phyloP scores from a whole-genome alignment of 1,140 invertebrate genomes.

The Octopus bimaculoides region DNA sequence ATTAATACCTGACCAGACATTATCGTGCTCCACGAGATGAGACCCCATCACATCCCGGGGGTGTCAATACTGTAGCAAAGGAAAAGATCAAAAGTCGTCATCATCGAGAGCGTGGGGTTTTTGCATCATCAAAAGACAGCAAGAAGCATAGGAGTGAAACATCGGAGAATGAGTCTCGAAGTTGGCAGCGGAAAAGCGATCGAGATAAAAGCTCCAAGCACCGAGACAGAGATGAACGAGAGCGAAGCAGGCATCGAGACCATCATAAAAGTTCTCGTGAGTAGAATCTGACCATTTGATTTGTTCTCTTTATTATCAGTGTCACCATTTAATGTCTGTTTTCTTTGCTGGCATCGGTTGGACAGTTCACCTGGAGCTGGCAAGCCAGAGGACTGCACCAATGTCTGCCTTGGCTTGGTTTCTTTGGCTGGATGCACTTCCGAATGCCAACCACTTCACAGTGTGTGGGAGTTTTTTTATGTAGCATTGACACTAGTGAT shows the following conservation, averaged over 20 bases:
- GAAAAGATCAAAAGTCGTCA: constrained; percentile 64
- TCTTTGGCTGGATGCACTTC: no score
- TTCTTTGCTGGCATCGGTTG: no score
- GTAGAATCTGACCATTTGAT: background rate
- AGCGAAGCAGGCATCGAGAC: constrained; percentile 46
- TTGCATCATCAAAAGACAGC: constrained; percentile 60
- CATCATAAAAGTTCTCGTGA: constrained; percentile 5
- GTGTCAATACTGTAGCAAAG: constrained; percentile 77
- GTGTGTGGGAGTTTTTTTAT: no score
- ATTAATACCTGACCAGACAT: constrained; percentile 59
- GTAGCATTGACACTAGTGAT: no score
- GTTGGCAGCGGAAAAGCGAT: constrained; percentile 1
- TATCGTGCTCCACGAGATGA: constrained; percentile 78
- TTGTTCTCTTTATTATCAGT: background rate
- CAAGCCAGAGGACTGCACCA: no score
- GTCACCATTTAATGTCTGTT: background rate
- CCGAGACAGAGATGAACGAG: constrained; percentile 39
- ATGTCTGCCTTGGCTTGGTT: no score
- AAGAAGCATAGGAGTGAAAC: constrained; percentile 5
- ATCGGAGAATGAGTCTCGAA: background rate
- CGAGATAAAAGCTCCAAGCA: constrained; percentile 30
- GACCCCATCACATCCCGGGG: constrained; percentile 90
- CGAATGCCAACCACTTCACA: no score
- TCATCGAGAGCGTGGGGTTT: constrained; percentile 59
- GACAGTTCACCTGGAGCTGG: no score